phyloP scores from a whole-genome alignment of 2,888 invertebrate species.

The Osedax frankpressi region DNA sequence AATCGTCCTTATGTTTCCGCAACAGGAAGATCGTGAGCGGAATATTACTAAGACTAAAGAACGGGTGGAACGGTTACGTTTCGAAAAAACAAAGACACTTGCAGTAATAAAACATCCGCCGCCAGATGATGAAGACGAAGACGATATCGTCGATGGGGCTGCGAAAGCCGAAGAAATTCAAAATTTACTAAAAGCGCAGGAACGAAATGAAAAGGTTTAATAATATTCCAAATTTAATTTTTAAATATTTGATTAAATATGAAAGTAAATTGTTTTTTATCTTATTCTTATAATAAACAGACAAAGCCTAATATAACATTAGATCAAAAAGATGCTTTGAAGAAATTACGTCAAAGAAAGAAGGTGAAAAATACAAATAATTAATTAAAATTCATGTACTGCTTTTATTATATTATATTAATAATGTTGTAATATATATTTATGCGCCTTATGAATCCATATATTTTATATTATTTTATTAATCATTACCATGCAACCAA shows the following conservation, averaged over 20 bases:
- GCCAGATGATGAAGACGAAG: background rate
- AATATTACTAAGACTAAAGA: constrained; percentile 31
- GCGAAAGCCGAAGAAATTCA: background rate
- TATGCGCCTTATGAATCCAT: too few species aligned
- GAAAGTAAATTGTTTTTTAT: background rate
- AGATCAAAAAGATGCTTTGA: background rate
- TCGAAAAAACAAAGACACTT: constrained; percentile 28
- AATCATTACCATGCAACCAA: too few species aligned
- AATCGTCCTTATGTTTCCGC: background rate
- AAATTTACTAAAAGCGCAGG: background rate
- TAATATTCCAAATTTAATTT: background rate
- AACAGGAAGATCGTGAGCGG: constrained; percentile 33
- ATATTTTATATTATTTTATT: too few species aligned
- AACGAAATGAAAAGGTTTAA: background rate
- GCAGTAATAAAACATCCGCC: constrained; percentile 7
- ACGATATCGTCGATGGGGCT: background rate
- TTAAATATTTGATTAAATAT: background rate
- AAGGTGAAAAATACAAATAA: background rate
- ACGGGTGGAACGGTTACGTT: constrained; percentile 28
- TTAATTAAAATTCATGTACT: too few species aligned
- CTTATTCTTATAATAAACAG: background rate
- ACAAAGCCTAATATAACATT: background rate
- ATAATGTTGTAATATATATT: too few species aligned
- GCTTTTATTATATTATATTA: too few species aligned
- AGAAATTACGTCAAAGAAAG: background rate